Conservation (phyloP, 2,888 invertebrate genomes). For the Apantesis nais region DNA sequence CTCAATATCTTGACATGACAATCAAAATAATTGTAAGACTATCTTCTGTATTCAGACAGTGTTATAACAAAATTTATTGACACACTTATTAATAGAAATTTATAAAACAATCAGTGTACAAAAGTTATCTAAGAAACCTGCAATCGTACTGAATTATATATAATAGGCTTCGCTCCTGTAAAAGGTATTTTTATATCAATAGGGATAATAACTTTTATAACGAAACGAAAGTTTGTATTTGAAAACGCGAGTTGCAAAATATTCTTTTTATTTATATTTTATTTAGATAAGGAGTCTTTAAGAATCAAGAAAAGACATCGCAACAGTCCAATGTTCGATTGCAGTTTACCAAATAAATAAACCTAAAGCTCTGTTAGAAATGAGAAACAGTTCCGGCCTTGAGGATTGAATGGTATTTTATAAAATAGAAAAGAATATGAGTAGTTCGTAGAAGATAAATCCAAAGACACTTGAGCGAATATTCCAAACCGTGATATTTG, state of each 20-base stretch:
- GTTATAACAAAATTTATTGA: too few species aligned
- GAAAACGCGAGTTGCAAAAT: not conserved
- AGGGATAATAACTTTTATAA: not conserved
- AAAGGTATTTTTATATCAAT: not conserved
- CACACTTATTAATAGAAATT: too few species aligned
- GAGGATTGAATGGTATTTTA: not conserved
- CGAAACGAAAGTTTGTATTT: not conserved
- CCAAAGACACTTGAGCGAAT: not conserved
- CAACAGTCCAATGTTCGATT: not conserved
- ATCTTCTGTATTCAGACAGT: too few species aligned
- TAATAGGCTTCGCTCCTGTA: not conserved
- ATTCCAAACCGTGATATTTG: not conserved
- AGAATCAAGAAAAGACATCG: not conserved
- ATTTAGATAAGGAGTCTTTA: not conserved
- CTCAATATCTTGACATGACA: too few species aligned
- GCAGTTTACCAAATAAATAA: not conserved
- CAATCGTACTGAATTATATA: too few species aligned
- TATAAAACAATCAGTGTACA: too few species aligned
- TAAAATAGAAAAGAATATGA: not conserved
- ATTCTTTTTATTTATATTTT: not conserved
- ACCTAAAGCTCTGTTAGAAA: not conserved
- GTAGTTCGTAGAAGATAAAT: not conserved
- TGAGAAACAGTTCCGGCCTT: not conserved
- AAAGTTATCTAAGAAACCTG: too few species aligned
- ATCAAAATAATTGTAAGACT: too few species aligned